Evolutionary conservation across 1,140 invertebrate species (phyloP).

Genomic region (Dendroctonus ponderosae): DNA sequence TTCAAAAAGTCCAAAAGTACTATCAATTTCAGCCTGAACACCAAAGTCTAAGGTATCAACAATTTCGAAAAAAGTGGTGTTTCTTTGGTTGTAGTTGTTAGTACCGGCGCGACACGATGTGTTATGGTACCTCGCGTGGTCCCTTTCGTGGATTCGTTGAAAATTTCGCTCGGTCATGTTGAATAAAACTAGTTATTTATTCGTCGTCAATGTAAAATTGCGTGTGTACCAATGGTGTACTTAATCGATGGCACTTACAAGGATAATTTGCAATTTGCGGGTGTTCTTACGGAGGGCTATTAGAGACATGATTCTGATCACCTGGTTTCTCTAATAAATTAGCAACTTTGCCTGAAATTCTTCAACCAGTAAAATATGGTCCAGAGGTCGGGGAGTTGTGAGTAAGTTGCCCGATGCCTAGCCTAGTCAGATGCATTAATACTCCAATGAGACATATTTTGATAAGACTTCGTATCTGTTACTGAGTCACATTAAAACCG

Average conservation of each 20-base stretch:
- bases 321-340: no score
- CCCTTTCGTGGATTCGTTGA: constrained; percentile 14
- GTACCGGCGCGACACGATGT: constrained; percentile 24
- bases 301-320: no score
- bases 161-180: constrained; percentile 32
- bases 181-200: constrained; percentile 34
- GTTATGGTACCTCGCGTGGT: constrained; percentile 27
- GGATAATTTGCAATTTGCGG: constrained; percentile 6
- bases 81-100: constrained; percentile 21
- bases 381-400: no score
- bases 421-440: no score
- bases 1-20: constrained; percentile 34
- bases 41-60: constrained; percentile 32
- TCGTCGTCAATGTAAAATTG: constrained; percentile 27
- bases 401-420: no score
- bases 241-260: constrained; percentile 23
- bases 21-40: constrained; percentile 21
- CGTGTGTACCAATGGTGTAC: constrained; percentile 18
- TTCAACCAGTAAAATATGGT: no score
- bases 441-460: no score
- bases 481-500: no score
- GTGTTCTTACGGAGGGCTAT: background rate
- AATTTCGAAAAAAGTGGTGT: constrained; percentile 25
- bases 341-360: no score
- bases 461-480: no score